Base-by-base conservation (phyloP, 2,113 vertebrate species). In the Salminus brasiliensis region DNA sequence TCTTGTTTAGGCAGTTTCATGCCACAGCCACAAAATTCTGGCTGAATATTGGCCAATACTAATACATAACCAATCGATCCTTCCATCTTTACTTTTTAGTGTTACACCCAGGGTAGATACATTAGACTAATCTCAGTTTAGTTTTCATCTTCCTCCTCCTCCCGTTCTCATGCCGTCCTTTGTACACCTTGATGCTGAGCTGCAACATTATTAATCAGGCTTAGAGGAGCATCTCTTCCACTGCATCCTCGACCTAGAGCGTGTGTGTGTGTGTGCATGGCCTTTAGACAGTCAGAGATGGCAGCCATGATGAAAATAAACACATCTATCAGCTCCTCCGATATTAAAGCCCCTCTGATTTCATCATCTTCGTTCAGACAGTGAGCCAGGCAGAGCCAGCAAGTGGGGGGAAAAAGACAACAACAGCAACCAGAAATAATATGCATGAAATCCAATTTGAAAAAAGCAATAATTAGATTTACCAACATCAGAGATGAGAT, bases 361-460 rank as follows among this genome's bases (percentile, higher is more conserved):
- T 87, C 88, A 90, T 90, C 88, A 87, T 87, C 86, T 79, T 43
- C 79, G 82, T 70, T 80, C 78, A 81, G 79, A 84, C 87, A 84
- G 85, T 23, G 41, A 82, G 25, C 10, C 25, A 23, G 45, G 53
- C 70, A 25, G 43, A 70, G n/a, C 76, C 84, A 43, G 23, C n/a
- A 30, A 32, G 29, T 23, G 25, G 18, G n/a, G 2, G 4, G 0
- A 72, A 36, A 9, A 53, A 27, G 18, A n/a, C n/a, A n/a, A n/a
- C n/a, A 52, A 49, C 47, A 74, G 78, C 82, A 84, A 68, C 16
- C 74, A 84, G 67, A 89, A 88, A 60, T 89, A 89, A 89, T 87
- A 84, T 84, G 87, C 89, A 90, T 85, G n/a, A 85, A 90, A 92
- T 91, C 85, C 81, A 90, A 91, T 93, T 93, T 91, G 84, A 91